Evolutionary conservation across 2,888 invertebrate species (phyloP), one percentile per base, ranked within the genome.

Genomic region (Drosophila falleni): DNA sequence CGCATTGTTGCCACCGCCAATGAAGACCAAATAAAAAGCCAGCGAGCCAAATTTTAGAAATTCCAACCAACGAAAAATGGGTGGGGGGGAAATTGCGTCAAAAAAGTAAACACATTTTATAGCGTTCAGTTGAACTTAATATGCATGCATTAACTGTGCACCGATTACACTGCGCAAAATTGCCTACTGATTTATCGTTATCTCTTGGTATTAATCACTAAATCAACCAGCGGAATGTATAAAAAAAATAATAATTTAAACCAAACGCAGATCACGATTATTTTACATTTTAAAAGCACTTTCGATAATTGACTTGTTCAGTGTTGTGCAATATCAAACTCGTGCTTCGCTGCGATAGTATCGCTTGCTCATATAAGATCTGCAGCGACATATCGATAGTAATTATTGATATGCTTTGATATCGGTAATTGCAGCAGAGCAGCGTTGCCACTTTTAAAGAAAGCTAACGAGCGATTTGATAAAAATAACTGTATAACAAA

Each of bases 1-100:
- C 89, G 74, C 90, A 90, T 76, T 87, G 83, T 79, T 74, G 66
- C 67, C 68, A 76, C 85, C 78, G 73, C 87, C 81, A 89, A 80
- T 82, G 72, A 74, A 76, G 73, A 76, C 74, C 72, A 60, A 74
- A 84, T 81, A 79, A 66, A 78, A 69, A 68, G 51, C 64, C 50
- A 64, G 50, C 35, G 67, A 50, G 49, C 53, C 33, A 54, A 59
- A 59, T 59, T 37, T 31, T 42, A 37, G 46, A 59, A 29, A 53
- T 15, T 23, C 15, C 26, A 39, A 6, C 4, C 11, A 31, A 31
- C 31, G 9, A 2, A 0, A 2, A 9, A 10, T 2, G 31, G 9
- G 31, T 1, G 31, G 15, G 4, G 29, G 13, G n/a, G 9, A 5
- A 29, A 46, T 47, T 54, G 54, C 62, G 54, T 47, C 64, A 44